Conservation (phyloP, 2,797 vertebrate species). For the Thunnus albacares region DNA sequence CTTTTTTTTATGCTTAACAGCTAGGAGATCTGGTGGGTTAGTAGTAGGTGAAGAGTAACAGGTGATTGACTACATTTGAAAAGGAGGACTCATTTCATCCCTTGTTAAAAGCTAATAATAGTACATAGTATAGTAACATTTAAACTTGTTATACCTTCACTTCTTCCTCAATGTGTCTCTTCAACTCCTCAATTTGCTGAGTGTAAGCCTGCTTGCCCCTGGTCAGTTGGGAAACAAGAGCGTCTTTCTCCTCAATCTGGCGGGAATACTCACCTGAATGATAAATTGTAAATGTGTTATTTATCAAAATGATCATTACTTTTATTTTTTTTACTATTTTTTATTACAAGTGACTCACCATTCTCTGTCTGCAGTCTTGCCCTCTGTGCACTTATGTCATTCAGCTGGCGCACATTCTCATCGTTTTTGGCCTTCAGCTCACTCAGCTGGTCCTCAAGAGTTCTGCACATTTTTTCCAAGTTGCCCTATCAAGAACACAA, state of each 20-base stretch:
- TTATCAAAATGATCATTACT: neutral
- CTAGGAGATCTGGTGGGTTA: too few relatives aligned
- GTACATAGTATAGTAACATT: too few relatives aligned
- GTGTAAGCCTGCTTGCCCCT: constrained; percentile 91
- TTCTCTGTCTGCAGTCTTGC: constrained; percentile 91
- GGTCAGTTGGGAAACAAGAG: constrained; percentile 90
- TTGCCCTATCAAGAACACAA: constrained; percentile 81
- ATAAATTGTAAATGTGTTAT: neutral
- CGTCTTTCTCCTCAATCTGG: constrained; percentile 91
- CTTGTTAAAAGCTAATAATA: too few relatives aligned
- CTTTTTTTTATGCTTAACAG: too few relatives aligned
- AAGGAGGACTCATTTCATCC: too few relatives aligned
- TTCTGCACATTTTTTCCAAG: constrained; percentile 90
- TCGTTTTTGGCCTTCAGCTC: constrained; percentile 89
- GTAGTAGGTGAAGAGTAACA: too few relatives aligned
- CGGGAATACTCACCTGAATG: constrained; percentile 84
- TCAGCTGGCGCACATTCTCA: constrained; percentile 87
- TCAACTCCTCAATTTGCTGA: constrained; percentile 93
- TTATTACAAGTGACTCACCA: constrained; percentile 48
- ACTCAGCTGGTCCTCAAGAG: constrained; percentile 89
- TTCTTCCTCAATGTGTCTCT: constrained; percentile 89
- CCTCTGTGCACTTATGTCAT: constrained; percentile 84
- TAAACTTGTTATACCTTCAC: constrained; percentile 64
- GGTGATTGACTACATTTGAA: too few relatives aligned
- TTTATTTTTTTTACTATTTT: neutral